Conservation (phyloP, 2,113 vertebrate genomes). For the cat (Felis catus) region F.catus_Fca126_mat1.0 CM031424.1:52210501-52211000, state of each 20-base stretch:
- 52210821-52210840: neutral
- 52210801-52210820: neutral
- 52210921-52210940: neutral
- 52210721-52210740: neutral
- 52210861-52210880: neutral
- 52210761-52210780: neutral
- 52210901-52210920: neutral
- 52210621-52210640: neutral
- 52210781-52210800: neutral
- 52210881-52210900: neutral
- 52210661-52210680: neutral
- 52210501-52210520: constrained; percentile 15
- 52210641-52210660: neutral
- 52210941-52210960: neutral
- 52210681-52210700: neutral
- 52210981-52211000: neutral
- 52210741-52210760: neutral
- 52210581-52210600: neutral
- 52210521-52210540: neutral
- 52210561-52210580: neutral
- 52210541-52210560: neutral
- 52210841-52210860: neutral
- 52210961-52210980: neutral
- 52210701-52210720: neutral
- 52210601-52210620: neutral